Conservation (phyloP, 2,113 vertebrate genomes). For the Carlito syrichta region DNA sequence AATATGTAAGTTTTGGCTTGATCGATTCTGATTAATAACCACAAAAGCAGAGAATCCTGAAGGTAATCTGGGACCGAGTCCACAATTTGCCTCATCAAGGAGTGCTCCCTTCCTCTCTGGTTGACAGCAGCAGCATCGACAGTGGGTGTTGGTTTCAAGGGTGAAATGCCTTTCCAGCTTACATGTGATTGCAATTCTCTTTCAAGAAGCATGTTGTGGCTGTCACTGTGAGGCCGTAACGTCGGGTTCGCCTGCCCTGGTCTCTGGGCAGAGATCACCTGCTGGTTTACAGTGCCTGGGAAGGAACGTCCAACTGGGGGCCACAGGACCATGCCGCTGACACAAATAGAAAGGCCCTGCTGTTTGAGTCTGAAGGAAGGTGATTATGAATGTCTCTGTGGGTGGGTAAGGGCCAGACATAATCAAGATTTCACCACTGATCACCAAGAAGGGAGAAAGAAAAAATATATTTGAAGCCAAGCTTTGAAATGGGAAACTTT, state of each 20-base stretch:
- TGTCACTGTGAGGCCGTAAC: background rate
- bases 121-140: background rate
- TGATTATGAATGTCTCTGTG: fast-evolving
- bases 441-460: background rate
- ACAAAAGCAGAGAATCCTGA: fast-evolving
- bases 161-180: background rate
- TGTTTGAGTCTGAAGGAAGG: background rate
- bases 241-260: background rate
- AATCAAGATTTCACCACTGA: background rate
- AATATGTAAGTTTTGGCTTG: background rate
- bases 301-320: fast-evolving
- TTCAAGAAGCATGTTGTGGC: background rate
- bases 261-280: background rate
- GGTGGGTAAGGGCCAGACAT: background rate
- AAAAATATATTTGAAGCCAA: fast-evolving
- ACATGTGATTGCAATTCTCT: background rate
- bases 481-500: background rate
- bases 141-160: background rate
- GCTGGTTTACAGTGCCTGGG: background rate
- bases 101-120: background rate
- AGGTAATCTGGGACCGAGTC: background rate
- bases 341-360: fast-evolving
- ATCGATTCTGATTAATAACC: background rate
- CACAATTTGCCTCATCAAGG: background rate
- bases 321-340: background rate